A percentile compares a stretch with the other conserved stretches of the same genome.
Evolutionary conservation across 1,140 invertebrate species (phyloP).

Genomic region (Ridgeia piscesae): DNA sequence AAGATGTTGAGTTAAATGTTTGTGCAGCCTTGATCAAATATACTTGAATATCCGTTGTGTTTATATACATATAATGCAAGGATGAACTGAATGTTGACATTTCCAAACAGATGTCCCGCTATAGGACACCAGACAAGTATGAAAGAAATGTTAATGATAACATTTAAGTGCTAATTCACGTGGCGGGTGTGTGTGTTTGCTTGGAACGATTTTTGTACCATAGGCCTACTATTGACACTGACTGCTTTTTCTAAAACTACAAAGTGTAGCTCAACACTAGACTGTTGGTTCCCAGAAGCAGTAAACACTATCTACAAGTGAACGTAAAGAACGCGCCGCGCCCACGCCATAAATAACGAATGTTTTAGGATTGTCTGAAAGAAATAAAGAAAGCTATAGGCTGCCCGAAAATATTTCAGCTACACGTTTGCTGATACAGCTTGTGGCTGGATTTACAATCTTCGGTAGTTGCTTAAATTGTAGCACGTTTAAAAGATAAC

Average conservation of each 20-base stretch:
- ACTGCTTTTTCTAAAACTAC: too few species aligned
- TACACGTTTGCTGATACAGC: too few species aligned
- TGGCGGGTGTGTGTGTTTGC: background rate
- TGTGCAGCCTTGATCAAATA: too few species aligned
- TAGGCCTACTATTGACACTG: too few species aligned
- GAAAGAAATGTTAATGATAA: background rate
- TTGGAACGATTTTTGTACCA: too few species aligned
- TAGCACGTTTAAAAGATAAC: too few species aligned
- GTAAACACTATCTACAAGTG: background rate
- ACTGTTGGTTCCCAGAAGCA: background rate
- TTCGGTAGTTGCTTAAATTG: too few species aligned
- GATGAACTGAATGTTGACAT: background rate
- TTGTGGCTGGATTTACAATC: too few species aligned
- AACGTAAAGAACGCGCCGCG: background rate
- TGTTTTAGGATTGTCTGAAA: background rate
- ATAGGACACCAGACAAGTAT: background rate
- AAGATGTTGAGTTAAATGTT: background rate
- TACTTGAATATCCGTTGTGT: too few species aligned
- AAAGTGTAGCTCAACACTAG: too few species aligned
- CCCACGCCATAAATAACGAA: background rate
- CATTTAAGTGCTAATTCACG: background rate
- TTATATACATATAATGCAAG: background rate
- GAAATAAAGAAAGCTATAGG: too few species aligned
- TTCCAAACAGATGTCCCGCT: background rate
- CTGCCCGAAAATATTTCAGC: too few species aligned